Conservation (phyloP, 1,140 invertebrate genomes). For the Nymphalis io region DNA sequence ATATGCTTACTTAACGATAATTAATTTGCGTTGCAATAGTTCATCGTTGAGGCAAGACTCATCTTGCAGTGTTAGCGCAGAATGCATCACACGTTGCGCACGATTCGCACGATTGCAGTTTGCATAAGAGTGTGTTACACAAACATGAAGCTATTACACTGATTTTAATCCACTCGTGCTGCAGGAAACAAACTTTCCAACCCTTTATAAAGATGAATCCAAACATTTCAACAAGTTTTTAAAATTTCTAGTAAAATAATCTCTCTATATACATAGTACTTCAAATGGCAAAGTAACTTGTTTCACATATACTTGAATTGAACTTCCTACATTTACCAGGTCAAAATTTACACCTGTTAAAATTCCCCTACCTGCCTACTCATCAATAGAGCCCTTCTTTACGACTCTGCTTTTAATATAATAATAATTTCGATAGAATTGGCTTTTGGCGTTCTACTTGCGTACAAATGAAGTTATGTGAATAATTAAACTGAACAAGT, state of each 20-base stretch:
- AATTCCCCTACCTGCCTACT: constrained; percentile 12
- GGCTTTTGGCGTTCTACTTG: background rate
- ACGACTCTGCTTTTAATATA: background rate
- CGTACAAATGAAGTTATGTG: constrained; percentile 25
- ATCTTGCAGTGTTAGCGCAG: constrained; percentile 19
- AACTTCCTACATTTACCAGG: constrained; percentile 18
- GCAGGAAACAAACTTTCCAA: constrained; percentile 69
- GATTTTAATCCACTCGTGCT: constrained; percentile 74
- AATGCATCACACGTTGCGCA: constrained; percentile 58
- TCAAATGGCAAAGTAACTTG: background rate
- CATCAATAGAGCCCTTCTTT: background rate
- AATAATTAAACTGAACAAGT: constrained; percentile 35
- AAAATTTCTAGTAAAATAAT: background rate
- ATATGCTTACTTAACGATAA: constrained; percentile 10
- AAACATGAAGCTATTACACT: constrained; percentile 67
- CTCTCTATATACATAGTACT: background rate
- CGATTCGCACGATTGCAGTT: constrained; percentile 71
- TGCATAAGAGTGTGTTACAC: constrained; percentile 73
- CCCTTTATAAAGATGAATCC: constrained; percentile 44
- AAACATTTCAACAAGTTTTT: background rate
- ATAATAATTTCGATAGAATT: constrained; percentile 7
- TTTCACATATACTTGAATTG: background rate
- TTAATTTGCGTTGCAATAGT: constrained; percentile 26
- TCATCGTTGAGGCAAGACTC: constrained; percentile 31
- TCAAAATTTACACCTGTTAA: constrained; percentile 1